Conservation (phyloP, 2,888 invertebrate genomes). For the Nyleta sp. region DNA sequence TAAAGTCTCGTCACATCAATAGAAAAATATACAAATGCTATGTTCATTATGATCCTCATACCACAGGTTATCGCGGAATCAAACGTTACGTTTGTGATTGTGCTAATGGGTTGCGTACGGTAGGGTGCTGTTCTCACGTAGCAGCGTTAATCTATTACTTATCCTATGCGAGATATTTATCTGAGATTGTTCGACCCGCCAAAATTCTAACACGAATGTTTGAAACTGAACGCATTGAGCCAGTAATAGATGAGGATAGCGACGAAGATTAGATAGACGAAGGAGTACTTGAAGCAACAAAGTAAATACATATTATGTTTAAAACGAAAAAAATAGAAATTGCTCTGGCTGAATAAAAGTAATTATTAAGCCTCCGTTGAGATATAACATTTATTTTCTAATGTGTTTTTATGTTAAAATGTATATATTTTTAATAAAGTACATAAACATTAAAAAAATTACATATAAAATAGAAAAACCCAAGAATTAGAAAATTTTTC, state of each 20-base stretch:
- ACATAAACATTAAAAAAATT: too few species aligned
- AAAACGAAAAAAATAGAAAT: too few species aligned
- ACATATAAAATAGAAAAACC: too few species aligned
- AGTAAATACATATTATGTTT: too few species aligned
- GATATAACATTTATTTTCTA: too few species aligned
- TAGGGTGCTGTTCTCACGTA: conserved; percentile 46
- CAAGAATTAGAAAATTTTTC: too few species aligned
- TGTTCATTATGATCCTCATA: conserved; percentile 34
- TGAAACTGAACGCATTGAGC: conserved; percentile 6
- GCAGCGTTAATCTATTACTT: conserved; percentile 24
- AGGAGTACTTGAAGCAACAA: too few species aligned
- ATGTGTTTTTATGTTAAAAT: too few species aligned
- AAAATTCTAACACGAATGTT: conserved; percentile 36
- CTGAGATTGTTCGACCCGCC: conserved; percentile 39
- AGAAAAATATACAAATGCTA: conserved; percentile 32
- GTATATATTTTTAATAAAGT: too few species aligned
- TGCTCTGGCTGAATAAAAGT: too few species aligned
- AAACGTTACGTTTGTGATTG: conserved; percentile 35
- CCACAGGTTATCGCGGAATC: conserved; percentile 32
- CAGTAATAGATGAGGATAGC: conserved; percentile 43
- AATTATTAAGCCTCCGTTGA: too few species aligned
- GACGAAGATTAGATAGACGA: conserved; percentile 22
- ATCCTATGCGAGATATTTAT: conserved; percentile 47
- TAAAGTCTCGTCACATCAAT: conserved; percentile 30
- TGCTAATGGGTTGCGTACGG: conserved; percentile 40